Evolutionary conservation across 2,888 invertebrate genomes (phyloP).

Genomic region (Macrophya alboannulata): DNA sequence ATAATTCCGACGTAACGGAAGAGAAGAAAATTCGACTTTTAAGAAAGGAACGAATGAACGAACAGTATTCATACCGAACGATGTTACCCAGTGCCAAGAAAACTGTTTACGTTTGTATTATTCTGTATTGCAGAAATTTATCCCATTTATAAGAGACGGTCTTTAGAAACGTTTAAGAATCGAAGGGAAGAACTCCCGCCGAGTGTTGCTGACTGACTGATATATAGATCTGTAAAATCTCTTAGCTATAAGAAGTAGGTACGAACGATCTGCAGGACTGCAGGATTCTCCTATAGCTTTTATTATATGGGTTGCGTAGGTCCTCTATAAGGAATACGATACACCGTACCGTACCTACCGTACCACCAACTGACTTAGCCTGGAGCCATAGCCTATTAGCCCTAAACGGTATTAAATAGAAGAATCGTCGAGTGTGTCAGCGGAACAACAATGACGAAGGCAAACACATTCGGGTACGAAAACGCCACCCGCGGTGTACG

Average conservation of each 20-base stretch:
- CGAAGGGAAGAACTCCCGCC: slow-evolving; percentile 70
- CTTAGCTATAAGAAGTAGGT: not conserved
- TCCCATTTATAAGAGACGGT: slow-evolving; percentile 9
- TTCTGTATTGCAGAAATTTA: not conserved
- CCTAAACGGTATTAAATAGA: slow-evolving; percentile 74
- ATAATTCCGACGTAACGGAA: not conserved
- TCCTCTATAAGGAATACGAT: not conserved
- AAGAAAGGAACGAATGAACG: not conserved
- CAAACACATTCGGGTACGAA: slow-evolving; percentile 72
- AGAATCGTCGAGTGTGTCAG: slow-evolving; percentile 71
- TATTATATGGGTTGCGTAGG: slow-evolving; percentile 31
- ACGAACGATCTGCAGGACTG: not conserved
- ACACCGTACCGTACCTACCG: not conserved
- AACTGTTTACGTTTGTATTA: slow-evolving; percentile 34
- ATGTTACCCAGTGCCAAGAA: not conserved
- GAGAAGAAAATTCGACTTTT: not conserved
- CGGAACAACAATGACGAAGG: slow-evolving; percentile 71
- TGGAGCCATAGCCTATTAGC: slow-evolving; percentile 66
- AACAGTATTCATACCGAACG: not conserved
- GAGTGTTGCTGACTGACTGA: slow-evolving; percentile 75
- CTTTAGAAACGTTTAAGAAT: slow-evolving; percentile 61
- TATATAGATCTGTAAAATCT: slow-evolving; percentile 70
- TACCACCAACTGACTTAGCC: not conserved
- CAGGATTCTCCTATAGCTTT: not conserved
- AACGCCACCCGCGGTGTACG: slow-evolving; percentile 69